A percentile compares a stretch with the other conserved stretches of the same genome.
phyloP scores from a whole-genome alignment of 2,113 vertebrate genomes.

The Heterochromis multidens region DNA sequence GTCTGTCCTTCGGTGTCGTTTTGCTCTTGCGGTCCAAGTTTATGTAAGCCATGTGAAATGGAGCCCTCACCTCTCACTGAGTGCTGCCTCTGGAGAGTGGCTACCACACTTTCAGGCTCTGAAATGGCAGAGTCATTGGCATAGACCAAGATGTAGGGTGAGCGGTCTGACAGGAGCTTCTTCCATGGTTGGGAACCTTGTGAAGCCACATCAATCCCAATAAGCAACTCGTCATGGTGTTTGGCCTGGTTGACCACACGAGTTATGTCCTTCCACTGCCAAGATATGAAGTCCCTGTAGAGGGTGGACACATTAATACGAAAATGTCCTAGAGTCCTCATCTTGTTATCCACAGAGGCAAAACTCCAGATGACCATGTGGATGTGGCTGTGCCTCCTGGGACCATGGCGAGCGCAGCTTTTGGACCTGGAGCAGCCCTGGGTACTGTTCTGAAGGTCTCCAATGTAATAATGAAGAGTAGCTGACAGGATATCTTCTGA shows the following conservation, averaged over 20 bases:
- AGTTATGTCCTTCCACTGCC: constrained; percentile 93
- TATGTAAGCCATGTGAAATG: constrained; percentile 50
- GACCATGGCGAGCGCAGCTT: constrained; percentile 57
- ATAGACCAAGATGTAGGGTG: constrained; percentile 92
- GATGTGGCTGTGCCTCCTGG: constrained; percentile 72
- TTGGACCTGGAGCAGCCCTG: constrained; percentile 59
- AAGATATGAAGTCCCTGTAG: constrained; percentile 75
- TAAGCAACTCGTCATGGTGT: constrained; percentile 77
- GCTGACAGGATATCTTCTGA: constrained; percentile 92
- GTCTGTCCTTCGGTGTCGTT: constrained; percentile 22
- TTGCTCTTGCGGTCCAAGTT: constrained; percentile 44
- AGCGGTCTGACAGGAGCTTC: constrained; percentile 65
- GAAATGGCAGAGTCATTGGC: constrained; percentile 93
- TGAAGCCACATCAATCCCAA: constrained; percentile 80
- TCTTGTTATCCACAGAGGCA: constrained; percentile 66
- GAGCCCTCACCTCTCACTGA: constrained; percentile 20
- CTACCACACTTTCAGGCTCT: constrained; percentile 86
- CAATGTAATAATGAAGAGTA: constrained; percentile 84
- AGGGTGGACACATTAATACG: constrained; percentile 76
- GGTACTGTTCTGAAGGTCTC: constrained; percentile 74
- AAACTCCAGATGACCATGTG: constrained; percentile 84
- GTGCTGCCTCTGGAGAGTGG: constrained; percentile 78
- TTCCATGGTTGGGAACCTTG: constrained; percentile 65
- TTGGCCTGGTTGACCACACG: constrained; percentile 81
- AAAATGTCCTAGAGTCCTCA: constrained; percentile 78